Percentiles rank a stretch among this genome's conserved stretches.
phyloP scores from a whole-genome alignment of 2,797 vertebrate species.

The Myotis daubentonii region DNA sequence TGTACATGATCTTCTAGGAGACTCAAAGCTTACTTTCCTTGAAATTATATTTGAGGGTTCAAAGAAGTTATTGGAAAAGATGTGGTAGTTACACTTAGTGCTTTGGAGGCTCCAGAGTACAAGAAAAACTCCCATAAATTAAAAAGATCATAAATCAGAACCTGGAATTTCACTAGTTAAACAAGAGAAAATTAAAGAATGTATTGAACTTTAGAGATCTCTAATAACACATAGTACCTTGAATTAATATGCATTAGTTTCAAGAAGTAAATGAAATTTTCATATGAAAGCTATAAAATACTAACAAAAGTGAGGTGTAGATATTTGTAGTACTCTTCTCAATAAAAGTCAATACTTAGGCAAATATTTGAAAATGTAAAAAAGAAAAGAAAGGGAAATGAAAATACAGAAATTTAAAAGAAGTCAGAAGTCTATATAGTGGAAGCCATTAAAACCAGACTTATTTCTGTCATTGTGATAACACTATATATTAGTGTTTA shows the following conservation, averaged over 20 bases:
- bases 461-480: not conserved
- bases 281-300: not conserved
- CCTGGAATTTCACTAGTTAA: conserved; percentile 18
- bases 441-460: not conserved
- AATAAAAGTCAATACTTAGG: not conserved
- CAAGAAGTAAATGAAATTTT: conserved; percentile 19
- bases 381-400: not conserved
- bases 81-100: not conserved
- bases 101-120: not conserved
- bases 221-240: conserved; percentile 5
- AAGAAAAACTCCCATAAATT: not conserved
- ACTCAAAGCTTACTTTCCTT: not conserved
- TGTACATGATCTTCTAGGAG: not conserved
- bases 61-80: conserved; percentile 11
- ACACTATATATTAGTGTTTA: not conserved
- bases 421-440: not conserved
- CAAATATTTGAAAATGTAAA: conserved; percentile 12
- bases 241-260: conserved; percentile 20
- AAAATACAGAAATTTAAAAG: conserved; percentile 27
- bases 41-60: not conserved
- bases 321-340: conserved; percentile 1
- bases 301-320: not conserved
- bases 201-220: not conserved
- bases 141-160: not conserved
- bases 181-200: conserved; percentile 43